phyloP scores from a whole-genome alignment of 2,797 vertebrate genomes.

The Enteromius radiatus region DNA sequence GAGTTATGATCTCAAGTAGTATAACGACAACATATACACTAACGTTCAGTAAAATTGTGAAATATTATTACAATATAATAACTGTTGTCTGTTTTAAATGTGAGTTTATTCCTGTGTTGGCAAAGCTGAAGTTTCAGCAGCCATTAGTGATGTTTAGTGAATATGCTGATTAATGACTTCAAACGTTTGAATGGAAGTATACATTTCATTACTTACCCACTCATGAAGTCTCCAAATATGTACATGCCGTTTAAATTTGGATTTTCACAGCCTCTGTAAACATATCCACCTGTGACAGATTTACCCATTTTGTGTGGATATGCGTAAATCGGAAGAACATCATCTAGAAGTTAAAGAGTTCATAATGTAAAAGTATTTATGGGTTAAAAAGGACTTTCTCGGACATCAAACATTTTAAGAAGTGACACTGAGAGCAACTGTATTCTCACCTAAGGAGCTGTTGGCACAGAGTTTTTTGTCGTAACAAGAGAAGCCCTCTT shows the following conservation, averaged over 20 bases:
- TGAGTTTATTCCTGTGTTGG: too few species aligned
- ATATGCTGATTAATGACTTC: background rate
- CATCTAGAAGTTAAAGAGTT: slow-evolving; percentile 75
- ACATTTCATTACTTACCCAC: slow-evolving; percentile 81
- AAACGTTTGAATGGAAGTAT: background rate
- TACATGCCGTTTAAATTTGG: slow-evolving; percentile 95
- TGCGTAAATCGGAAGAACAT: slow-evolving; percentile 91
- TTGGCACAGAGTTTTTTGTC: slow-evolving; percentile 92
- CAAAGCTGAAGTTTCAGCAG: background rate
- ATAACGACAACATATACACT: background rate
- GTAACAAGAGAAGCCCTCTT: slow-evolving; percentile 94
- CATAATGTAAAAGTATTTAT: background rate
- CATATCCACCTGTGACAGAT: slow-evolving; percentile 92
- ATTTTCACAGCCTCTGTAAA: slow-evolving; percentile 92
- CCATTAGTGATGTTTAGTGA: background rate
- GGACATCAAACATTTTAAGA: background rate
- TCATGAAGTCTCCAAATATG: slow-evolving; percentile 98
- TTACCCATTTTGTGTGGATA: slow-evolving; percentile 95
- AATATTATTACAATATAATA: slow-evolving; percentile 2
- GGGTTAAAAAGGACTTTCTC: background rate
- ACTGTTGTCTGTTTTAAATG: background rate
- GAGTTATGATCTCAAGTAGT: background rate
- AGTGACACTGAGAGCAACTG: background rate
- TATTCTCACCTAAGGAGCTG: slow-evolving; percentile 85
- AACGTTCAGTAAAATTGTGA: background rate